These are phyloP conservation scores for Gobionotothen gibberifrons DNA, from an alignment of 2,797 vertebrate genomes.

Conservation along the genomic window DNA sequence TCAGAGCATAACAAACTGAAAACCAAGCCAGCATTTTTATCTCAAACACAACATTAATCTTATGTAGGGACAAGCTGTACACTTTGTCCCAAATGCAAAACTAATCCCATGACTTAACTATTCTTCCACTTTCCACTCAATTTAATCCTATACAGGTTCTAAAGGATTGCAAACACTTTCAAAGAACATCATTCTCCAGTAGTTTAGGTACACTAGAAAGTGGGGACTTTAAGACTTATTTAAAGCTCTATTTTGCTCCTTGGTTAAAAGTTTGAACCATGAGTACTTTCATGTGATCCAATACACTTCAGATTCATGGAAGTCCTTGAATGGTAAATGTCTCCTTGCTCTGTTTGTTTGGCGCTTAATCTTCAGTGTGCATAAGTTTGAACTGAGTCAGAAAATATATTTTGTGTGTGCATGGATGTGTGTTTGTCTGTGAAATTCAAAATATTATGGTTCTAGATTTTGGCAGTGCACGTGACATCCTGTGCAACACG, in stretches of 20 bases:
- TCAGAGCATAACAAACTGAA: background rate
- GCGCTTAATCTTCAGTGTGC: slow-evolving; percentile 16
- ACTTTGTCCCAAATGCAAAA: slow-evolving; percentile 26
- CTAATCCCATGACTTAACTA: slow-evolving; percentile 10
- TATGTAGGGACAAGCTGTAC: slow-evolving; percentile 8
- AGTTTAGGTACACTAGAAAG: slow-evolving; percentile 1
- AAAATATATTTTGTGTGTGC: slow-evolving; percentile 10
- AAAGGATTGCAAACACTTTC: slow-evolving; percentile 4
- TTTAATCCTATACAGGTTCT: slow-evolving; percentile 1
- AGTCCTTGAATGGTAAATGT: slow-evolving; percentile 43
- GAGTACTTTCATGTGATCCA: slow-evolving; percentile 22
- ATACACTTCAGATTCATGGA: slow-evolving; percentile 44
- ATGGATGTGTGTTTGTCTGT: slow-evolving; percentile 14
- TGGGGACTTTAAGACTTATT: background rate
- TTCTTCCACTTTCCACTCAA: background rate
- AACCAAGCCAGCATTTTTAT: slow-evolving; percentile 22
- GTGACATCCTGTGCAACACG: slow-evolving; percentile 67
- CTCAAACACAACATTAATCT: slow-evolving; percentile 8
- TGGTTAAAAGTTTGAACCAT: slow-evolving; percentile 14
- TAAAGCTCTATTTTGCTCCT: background rate
- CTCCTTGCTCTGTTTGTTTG: slow-evolving; percentile 50
- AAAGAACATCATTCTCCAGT: slow-evolving; percentile 6
- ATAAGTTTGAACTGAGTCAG: slow-evolving; percentile 11
- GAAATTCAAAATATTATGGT: slow-evolving; percentile 74
- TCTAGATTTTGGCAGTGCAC: slow-evolving; percentile 64